These are phyloP conservation scores for Spisula solida DNA, from an alignment of 2,888 invertebrate genomes.

Conservation along the genomic window DNA sequence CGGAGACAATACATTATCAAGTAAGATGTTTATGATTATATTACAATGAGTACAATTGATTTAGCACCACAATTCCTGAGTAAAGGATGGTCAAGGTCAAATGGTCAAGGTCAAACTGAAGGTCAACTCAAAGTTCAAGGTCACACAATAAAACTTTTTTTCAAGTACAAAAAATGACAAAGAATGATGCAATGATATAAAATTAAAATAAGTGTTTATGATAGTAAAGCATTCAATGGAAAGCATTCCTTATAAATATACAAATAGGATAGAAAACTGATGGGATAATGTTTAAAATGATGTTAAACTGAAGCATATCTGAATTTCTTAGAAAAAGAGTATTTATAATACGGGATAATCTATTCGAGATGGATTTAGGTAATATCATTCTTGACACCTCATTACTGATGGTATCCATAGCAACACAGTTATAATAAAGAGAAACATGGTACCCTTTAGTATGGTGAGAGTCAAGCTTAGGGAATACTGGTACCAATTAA, in stretches of 20 bases:
- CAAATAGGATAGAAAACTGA: too few relatives aligned
- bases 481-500: too few relatives aligned
- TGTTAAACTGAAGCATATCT: too few relatives aligned
- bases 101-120: not conserved
- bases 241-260: not conserved
- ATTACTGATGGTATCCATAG: too few relatives aligned
- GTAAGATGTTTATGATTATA: not conserved
- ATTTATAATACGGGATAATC: too few relatives aligned
- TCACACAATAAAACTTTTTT: not conserved
- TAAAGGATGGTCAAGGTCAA: not conserved
- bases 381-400: too few relatives aligned
- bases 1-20: not conserved
- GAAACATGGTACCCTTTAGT: too few relatives aligned
- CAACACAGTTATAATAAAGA: too few relatives aligned
- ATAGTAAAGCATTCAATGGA: not conserved
- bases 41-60: not conserved
- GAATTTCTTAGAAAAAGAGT: too few relatives aligned
- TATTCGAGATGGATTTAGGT: too few relatives aligned
- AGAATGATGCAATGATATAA: not conserved
- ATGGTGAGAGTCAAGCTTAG: too few relatives aligned
- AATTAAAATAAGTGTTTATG: not conserved
- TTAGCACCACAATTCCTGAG: slow-evolving; percentile 17
- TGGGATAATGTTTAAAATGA: too few relatives aligned
- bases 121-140: not conserved
- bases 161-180: not conserved